Evolutionary conservation across 92 coral and sea anemone genomes (phyloP).

Genomic region (Bergia sp.): DNA sequence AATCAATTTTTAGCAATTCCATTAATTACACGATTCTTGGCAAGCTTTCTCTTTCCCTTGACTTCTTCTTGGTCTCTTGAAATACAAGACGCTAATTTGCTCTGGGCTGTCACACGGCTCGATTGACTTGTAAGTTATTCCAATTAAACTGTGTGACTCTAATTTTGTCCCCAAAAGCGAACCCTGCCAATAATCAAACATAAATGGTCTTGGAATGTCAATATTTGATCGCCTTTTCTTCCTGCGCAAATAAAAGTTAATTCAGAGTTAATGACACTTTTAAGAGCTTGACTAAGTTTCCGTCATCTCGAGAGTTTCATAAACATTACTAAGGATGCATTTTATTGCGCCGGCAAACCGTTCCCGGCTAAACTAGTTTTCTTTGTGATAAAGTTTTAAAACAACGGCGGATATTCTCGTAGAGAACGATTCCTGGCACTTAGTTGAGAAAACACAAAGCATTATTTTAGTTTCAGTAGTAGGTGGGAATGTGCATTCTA

Average conservation of each 20-base stretch:
- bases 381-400: background rate
- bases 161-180: conserved; percentile 6
- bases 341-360: conserved; percentile 18
- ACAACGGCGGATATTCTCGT: background rate
- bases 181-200: background rate
- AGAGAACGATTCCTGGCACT: background rate
- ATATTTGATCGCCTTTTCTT: conserved; percentile 31
- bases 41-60: background rate
- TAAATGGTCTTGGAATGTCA: conserved; percentile 34
- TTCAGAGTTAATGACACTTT: conserved; percentile 40
- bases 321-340: background rate
- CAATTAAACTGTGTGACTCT: background rate
- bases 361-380: background rate
- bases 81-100: conserved; percentile 1
- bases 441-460: conserved; percentile 11
- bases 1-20: background rate
- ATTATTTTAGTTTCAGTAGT: background rate
- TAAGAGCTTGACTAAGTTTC: conserved; percentile 26
- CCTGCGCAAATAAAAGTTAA: conserved; percentile 27
- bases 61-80: background rate
- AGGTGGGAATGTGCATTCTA: background rate
- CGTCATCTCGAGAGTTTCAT: conserved; percentile 31
- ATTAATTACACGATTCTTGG: background rate
- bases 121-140: conserved; percentile 15
- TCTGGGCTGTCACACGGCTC: conserved; percentile 10